Evolutionary conservation across 1,140 invertebrate species (phyloP).

Genomic region (Leptinotarsa undecemlineata): DNA sequence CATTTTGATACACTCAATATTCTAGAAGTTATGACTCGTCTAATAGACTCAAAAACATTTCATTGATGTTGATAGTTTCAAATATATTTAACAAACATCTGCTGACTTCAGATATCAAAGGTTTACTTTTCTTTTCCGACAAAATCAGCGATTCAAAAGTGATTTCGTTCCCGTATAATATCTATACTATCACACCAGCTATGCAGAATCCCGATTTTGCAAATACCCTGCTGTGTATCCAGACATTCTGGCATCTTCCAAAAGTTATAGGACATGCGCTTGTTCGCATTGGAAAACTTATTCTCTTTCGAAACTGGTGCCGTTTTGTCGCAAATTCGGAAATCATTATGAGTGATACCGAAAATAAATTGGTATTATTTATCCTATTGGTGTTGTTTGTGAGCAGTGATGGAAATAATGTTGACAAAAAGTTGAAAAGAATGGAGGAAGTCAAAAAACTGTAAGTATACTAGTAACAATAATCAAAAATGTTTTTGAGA

Average conservation of each 20-base stretch:
- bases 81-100: too few species aligned
- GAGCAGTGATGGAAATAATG: background rate
- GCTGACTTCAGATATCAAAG: too few species aligned
- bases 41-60: too few species aligned
- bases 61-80: too few species aligned
- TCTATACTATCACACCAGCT: too few species aligned
- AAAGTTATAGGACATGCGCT: background rate
- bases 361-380: background rate
- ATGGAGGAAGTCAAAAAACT: background rate
- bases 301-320: background rate
- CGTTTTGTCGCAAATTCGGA: conserved; percentile 5
- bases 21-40: too few species aligned
- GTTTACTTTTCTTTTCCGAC: too few species aligned
- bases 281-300: background rate
- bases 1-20: too few species aligned
- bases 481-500: too few species aligned
- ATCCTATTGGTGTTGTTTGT: background rate
- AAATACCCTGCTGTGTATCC: background rate
- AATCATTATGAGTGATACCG: background rate
- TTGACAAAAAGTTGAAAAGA: background rate
- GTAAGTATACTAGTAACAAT: background rate
- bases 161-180: too few species aligned
- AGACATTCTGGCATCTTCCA: conserved; percentile 13
- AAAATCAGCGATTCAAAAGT: too few species aligned
- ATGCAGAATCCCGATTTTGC: conserved; percentile 6